Base-by-base conservation (phyloP, 2,797 vertebrate species). In the Notolabrus celidotus region DNA sequence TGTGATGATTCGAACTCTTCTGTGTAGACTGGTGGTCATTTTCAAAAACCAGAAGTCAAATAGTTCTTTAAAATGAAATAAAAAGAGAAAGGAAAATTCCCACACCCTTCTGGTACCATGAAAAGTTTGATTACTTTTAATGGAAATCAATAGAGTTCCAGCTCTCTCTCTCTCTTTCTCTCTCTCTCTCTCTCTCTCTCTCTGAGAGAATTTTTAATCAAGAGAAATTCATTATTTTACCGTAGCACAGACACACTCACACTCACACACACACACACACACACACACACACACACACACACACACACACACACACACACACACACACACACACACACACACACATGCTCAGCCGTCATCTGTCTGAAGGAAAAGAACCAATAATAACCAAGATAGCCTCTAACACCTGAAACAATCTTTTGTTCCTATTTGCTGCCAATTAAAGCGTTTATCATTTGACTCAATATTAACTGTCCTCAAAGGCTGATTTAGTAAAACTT, bases 81-180 rank as follows among this genome's bases (percentile, higher is more conserved):
- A 65, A 79, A 73, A 63, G 77, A 69, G 65, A 79, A 72, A 65
- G 76, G 69, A 82, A 80, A 78, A 82, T 71, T 64, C 73, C 64
- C 71, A 57, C 73, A 76, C 80, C 84, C 71, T 68, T 88, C 86
- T 79, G 61, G 79, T 58, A 82, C 77, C 84, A 87, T 86, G 86
- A 91, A 89, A 93, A 89, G 89, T 92, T 90, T 92, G 92, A 94
- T 93, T 94, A 92, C 88, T 94, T 92, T 92, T 93, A 93, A 94
- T 92, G 92, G 92, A 94, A 94, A 94, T 94, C 93, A 93, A 94
- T 94, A 92, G 22, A 51, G 83, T 89, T 88, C 88, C 87, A 90
- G 86, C 76, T 60, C 85, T 66, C 14, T 66, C 85, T 88, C 88
- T 72, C 72, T 20, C n/a, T n/a, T n/a, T n/a, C n/a, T n/a, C n/a